Conservation (phyloP, 2,888 invertebrate species). For the Phragmatobia fuliginosa region DNA sequence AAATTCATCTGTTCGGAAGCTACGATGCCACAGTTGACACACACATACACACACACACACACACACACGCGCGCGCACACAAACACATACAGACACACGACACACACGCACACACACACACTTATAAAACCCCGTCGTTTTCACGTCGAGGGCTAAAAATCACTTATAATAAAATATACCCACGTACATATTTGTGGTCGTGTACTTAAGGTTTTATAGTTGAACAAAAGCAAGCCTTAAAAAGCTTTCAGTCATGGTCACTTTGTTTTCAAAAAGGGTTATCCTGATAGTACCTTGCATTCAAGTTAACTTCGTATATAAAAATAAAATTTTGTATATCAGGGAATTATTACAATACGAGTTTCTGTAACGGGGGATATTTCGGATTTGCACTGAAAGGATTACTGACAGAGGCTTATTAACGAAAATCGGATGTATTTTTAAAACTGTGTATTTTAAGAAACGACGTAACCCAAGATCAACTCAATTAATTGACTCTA, state of each 20-base stretch:
- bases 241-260: neutral
- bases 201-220: neutral
- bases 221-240: neutral
- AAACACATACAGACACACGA: no score
- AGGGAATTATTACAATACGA: neutral
- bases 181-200: neutral
- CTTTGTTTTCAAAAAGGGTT: neutral
- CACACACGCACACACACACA: no score
- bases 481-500: neutral
- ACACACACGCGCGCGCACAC: no score
- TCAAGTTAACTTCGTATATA: neutral
- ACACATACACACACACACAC: no score
- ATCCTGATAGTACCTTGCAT: neutral
- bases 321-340: neutral
- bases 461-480: neutral
- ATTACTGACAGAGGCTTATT: neutral
- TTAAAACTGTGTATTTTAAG: no score
- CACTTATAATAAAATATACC: neutral
- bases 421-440: neutral
- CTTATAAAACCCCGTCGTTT: no score
- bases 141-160: neutral
- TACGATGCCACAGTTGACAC: no score
- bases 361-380: neutral
- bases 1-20: no score
- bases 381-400: neutral